Conservation (phyloP, 2,888 invertebrate genomes). For the Baronia brevicornis region DNA sequence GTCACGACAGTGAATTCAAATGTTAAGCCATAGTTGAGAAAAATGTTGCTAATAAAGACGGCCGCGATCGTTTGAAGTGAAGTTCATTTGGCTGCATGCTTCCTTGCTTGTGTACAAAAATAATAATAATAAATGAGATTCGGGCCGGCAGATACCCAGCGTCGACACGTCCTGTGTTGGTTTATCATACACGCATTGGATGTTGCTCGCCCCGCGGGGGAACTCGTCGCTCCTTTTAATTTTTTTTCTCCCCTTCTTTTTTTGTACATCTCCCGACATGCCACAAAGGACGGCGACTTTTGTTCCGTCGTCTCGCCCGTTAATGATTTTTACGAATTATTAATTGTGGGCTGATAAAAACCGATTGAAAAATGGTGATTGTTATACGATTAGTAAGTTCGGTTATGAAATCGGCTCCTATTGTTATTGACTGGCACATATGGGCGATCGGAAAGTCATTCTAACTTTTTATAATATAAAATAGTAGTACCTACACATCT, state of each 20-base stretch:
- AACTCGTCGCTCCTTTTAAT: conserved; percentile 34
- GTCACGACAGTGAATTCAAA: too few species aligned
- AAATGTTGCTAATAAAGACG: too few species aligned
- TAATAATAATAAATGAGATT: too few species aligned
- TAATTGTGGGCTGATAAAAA: conserved; percentile 66
- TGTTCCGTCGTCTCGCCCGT: conserved; percentile 68
- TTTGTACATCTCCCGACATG: conserved; percentile 49
- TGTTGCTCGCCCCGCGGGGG: conserved; percentile 48
- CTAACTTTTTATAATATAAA: too few species aligned
- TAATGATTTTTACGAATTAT: conserved; percentile 75
- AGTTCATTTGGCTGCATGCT: too few species aligned
- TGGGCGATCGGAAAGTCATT: too few species aligned
- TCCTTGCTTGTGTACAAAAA: too few species aligned
- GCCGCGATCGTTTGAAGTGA: too few species aligned
- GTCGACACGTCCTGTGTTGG: conserved; percentile 66
- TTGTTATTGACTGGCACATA: too few species aligned
- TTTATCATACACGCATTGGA: conserved; percentile 44
- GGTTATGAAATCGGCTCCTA: conserved; percentile 15
- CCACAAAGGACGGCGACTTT: conserved; percentile 70
- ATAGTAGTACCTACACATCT: too few species aligned
- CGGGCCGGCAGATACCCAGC: conserved; percentile 29
- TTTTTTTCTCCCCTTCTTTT: conserved; percentile 35
- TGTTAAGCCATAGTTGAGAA: too few species aligned
- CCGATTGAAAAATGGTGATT: conserved; percentile 66
- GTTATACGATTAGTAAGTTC: conserved; percentile 43